A percentile compares a stretch with the other conserved stretches of the same genome.
Conservation (phyloP, 2,797 vertebrate species). For the Passerculus sandwichensis region DNA sequence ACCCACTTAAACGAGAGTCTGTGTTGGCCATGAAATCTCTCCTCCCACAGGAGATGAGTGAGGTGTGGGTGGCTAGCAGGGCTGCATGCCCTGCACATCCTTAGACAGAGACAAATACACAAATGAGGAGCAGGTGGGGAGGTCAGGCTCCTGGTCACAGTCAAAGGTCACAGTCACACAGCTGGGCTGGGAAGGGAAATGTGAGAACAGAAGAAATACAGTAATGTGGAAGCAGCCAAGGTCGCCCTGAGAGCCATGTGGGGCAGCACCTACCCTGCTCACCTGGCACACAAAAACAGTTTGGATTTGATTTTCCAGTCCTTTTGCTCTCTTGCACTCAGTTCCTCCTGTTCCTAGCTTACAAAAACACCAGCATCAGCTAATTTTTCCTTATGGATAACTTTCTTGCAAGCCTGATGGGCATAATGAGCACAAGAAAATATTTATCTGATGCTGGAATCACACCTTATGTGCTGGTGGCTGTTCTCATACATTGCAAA, state of each 20-base stretch:
- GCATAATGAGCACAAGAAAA: background rate
- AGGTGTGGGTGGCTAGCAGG: background rate
- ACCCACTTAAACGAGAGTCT: background rate
- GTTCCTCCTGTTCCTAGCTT: background rate
- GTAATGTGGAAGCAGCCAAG: accelerated
- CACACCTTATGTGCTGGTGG: background rate
- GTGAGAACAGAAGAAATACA: background rate
- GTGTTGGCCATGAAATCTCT: background rate
- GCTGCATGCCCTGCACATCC: background rate
- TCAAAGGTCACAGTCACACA: background rate
- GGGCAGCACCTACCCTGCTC: background rate
- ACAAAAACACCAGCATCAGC: background rate
- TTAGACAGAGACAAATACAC: background rate
- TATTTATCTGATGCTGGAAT: background rate
- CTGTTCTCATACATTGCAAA: constrained; percentile 10
- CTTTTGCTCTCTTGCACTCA: background rate
- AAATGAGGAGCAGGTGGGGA: background rate
- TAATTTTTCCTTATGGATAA: background rate
- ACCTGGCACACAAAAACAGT: accelerated
- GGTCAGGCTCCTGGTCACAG: background rate
- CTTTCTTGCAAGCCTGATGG: background rate
- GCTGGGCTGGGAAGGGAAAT: background rate
- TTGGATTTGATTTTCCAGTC: background rate
- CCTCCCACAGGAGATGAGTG: accelerated
- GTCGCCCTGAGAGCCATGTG: background rate